Base-by-base conservation (phyloP, 2,888 invertebrate species). In the Sepioteuthis lessoniana region DNA sequence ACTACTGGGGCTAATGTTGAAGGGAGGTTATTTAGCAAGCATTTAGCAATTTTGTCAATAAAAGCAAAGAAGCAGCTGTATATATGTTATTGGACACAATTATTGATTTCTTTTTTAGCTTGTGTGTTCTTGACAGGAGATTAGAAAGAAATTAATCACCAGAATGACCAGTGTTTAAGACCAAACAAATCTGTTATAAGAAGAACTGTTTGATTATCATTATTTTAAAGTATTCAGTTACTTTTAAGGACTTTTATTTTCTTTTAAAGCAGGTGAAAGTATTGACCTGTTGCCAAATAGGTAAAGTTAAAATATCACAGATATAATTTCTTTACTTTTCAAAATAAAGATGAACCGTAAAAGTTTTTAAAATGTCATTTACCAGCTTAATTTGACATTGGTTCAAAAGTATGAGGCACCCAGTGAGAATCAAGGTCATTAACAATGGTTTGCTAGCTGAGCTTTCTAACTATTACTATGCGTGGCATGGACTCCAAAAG, bases 101-200 rank as follows among this genome's bases (percentile, higher is more conserved):
- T 76, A 76, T 76, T n/a, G n/a, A 76, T 76, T 76, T 76, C n/a
- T 76, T 76, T 76, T 76, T 76, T 4, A 76, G 31, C 76, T 76
- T 76, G 76, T 76, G 35, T 76, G 16, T n/a, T 76, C 76, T 35
- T 76, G 76, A 35, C 76, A 76, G 55, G 55, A 21, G 76, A 76
- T 76, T 35, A 76, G 76, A 76, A 76, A 16, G 13, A 76, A 76
- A 76, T 76, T 76, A 76, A 76, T 76, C n/a, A 76, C 76, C 76
- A 76, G 76, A 76, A 76, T 76, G 76, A 76, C 76, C n/a, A 76
- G 76, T 76, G n/a, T 76, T 76, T 76, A 76, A 76, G 76, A 35
- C n/a, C n/a, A 76, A 76, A 76, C n/a, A 76, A 76, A 76, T 76
- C n/a, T 55, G 25, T 25, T 76, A 76, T 10, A n/a, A 76, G 76